Base-by-base conservation (phyloP, 2,797 vertebrate species). In the Neostethus bicornis region DNA sequence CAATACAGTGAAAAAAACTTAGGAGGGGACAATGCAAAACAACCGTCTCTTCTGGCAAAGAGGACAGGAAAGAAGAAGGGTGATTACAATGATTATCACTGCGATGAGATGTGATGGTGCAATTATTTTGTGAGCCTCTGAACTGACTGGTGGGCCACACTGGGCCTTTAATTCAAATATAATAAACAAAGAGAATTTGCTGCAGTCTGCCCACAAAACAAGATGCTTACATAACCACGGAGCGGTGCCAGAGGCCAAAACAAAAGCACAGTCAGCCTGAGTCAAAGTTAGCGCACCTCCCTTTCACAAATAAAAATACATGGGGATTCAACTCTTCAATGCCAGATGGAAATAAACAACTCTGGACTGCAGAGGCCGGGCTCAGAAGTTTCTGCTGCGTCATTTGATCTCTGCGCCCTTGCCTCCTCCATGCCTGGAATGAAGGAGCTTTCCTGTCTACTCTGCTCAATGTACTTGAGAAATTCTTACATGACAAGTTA, bases 1-100 rank as follows among this genome's bases (percentile, higher is more conserved):
- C 91, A 92, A 91, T 93, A 92, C 91, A 92, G 85, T 91, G 86
- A 82, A 89, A 82, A 89, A 90, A 92, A 91, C 84, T 89, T 86
- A 91, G 90, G 87, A 86, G 85, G 90, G 91, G 87, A 89, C 70
- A 91, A 83, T 89, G 81, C 77, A 87, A 67, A 74, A 72, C 71
- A 77, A 72, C 62, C 51, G 62, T 79, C 73, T 82, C 75, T 81
- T 75, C 75, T 80, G 69, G 66, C 50, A 75, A 73, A 56, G 51
- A 71, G 62, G 71, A 83, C 70, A 86, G 78, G 72, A 82, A 74
- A 86, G 60, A 63, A 80, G 64, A 80, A n/a, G 68, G 53, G 76
- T 70, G 66, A 79, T 77, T 58, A 39, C 26, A 51, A 70, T 66
- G 38, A 77, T 84, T 63, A 79, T 80, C 70, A 61, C 44, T 56